Evolutionary conservation across 2,113 vertebrate species (phyloP), one percentile per base, ranked within the genome.

Genomic region (Ibidorhyncha struthersii): DNA sequence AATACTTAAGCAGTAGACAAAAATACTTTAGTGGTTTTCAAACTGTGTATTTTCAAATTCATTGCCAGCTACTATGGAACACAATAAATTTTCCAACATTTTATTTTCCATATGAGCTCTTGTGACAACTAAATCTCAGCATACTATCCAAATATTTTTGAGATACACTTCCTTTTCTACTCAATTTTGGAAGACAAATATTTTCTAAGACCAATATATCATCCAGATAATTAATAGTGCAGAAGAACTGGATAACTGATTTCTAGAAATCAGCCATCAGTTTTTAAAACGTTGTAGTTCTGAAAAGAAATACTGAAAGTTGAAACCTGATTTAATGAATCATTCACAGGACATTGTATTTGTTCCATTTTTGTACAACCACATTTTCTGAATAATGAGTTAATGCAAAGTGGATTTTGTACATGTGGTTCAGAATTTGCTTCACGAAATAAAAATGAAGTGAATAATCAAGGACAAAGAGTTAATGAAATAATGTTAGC

Each of bases 291-390:
- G 47, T 67, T 67, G 74, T 72, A 41, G 36, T 96, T 94, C 85
- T 93, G 91, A 94, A 91, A 88, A 86, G 7, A 82, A 95, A 89
- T 79, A 81, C 21, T 91, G 90, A 94, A 97, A 92, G 95, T 92
- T 95, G 65, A 95, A 97, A 79, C 90, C 91, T 96, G 90, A 95
- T 93, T 97, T 96, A 97, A 90, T 93, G 89, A 95, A 90, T 27
- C 58, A 93, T 38, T 93, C 47, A 14, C 78, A 94, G 86, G 73
- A 88, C 22, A 80, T 71, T 47, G 89, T 93, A 89, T 87, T 95
- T 58, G 19, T 85, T 96, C 81, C 16, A 82, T 80, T 89, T 95
- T 71, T 32, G 43, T 93, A 89, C 89, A 76, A 90, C 14, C 21
- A 59, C 8, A 71, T 93, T 61, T 92, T 66, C n/a, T 89, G 58